Evolutionary conservation across 2,113 vertebrate genomes (phyloP), one percentile per base, ranked within the genome.

Genomic region (Gasterosteus nipponicus): DNA sequence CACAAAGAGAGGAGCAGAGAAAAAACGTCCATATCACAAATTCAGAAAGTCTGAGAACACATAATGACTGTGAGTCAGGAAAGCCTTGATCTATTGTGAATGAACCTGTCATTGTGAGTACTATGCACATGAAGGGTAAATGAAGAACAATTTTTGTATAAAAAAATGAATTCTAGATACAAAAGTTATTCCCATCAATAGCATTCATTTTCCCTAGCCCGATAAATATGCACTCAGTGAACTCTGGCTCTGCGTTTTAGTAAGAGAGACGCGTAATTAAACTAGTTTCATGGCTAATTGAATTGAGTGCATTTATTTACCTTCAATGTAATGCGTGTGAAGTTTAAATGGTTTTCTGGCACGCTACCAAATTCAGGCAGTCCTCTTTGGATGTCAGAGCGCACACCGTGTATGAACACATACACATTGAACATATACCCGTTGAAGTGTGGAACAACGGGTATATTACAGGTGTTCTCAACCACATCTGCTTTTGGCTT

Each of bases 401-500:
- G 47, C n/a, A 22, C 26, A 19, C 38, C 35, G 56, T 47, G 41
- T 60, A 77, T 49, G 26, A 70, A n/a, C 22, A 26, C 22, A 26
- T 26, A 26, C 22, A 26, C 22, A 26, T 26, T 26, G 22, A 26
- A 26, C 22, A 26, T 26, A 26, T 26, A 26, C 22, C 22, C 22
- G 22, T 26, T 26, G 22, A 49, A 53, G 54, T 71, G 69, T 68
- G 62, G 47, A 47, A 57, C 62, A 33, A 49, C 6, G 5, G 65
- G 71, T 33, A 53, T 59, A 65, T 59, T 74, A 39, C 5, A 71
- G n/a, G 7, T 8, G 38, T 16, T 53, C 29, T 35, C 14, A 69
- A 81, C 29, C 54, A 78, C 68, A 58, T 42, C 60, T 61, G 57
- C 56, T 80, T 49, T 69, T 46, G 39, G 66, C 42, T 59, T 39